phyloP scores from a whole-genome alignment of 2,113 vertebrate genomes.

The Oxyruncus cristatus region DNA sequence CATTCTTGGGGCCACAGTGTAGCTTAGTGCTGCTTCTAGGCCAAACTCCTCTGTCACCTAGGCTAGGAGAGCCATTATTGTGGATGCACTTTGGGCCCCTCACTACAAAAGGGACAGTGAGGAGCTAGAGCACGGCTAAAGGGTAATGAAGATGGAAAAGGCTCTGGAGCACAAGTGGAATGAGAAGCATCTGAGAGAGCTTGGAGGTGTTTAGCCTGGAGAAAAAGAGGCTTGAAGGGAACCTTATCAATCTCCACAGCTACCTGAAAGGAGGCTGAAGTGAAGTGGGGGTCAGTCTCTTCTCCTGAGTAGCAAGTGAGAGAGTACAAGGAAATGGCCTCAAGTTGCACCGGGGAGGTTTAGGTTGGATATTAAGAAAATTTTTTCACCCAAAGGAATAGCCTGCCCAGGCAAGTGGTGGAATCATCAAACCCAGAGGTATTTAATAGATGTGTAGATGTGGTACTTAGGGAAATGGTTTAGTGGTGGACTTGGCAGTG shows the following conservation, averaged over 20 bases:
- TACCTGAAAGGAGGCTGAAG: background rate
- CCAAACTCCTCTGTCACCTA: background rate
- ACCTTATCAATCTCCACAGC: fast-evolving
- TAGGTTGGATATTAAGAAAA: background rate
- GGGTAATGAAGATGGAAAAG: background rate
- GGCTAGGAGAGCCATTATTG: background rate
- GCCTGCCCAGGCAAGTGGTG: background rate
- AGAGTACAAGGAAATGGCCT: background rate
- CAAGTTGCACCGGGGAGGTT: background rate
- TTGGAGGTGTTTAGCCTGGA: background rate
- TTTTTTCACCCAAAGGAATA: background rate
- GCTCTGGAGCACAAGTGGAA: background rate
- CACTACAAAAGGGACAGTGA: background rate
- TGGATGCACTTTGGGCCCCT: background rate
- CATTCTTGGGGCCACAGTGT: background rate
- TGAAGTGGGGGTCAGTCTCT: background rate
- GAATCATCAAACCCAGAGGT: background rate
- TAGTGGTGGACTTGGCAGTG: background rate
- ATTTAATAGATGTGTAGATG: background rate
- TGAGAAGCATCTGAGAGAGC: background rate
- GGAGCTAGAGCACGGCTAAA: too few species aligned
- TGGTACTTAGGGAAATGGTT: background rate
- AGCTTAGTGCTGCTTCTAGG: background rate
- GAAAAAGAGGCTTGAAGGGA: background rate
- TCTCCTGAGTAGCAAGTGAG: background rate